A percentile compares a stretch with the other conserved stretches of the same genome.
phyloP scores from a whole-genome alignment of 2,113 vertebrate species.

The Pleuronectes platessa region DNA sequence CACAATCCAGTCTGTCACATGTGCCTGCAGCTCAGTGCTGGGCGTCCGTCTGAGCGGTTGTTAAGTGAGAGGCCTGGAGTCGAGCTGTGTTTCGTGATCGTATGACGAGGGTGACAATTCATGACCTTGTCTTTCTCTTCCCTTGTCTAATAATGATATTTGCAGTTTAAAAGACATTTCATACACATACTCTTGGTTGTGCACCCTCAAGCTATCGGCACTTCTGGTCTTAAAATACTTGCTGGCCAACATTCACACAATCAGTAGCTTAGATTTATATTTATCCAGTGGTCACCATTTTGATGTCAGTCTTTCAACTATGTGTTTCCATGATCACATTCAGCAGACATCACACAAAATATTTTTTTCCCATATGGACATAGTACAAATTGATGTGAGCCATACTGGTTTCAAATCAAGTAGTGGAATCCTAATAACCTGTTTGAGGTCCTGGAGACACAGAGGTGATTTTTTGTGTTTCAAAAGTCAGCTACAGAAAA shows the following conservation, averaged over 20 bases:
- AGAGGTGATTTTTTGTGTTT: not conserved
- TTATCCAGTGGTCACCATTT: not conserved
- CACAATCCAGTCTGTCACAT: conserved; percentile 4
- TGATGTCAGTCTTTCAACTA: not conserved
- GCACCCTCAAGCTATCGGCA: too few relatives aligned
- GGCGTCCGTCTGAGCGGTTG: conserved; percentile 12
- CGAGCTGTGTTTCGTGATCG: not conserved
- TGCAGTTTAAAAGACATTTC: not conserved
- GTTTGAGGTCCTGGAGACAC: not conserved
- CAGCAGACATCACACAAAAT: not conserved
- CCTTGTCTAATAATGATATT: not conserved
- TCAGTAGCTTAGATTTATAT: not conserved
- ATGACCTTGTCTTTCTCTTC: conserved; percentile 8
- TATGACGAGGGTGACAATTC: conserved; percentile 6
- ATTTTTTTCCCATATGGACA: not conserved
- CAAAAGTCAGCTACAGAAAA: not conserved
- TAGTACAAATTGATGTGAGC: not conserved
- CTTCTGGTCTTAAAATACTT: too few relatives aligned
- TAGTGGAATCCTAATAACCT: not conserved
- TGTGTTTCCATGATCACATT: not conserved
- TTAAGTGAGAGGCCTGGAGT: conserved; percentile 12
- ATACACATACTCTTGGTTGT: not conserved
- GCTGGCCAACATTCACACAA: too few relatives aligned
- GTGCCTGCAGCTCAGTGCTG: conserved; percentile 10
- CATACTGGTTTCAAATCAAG: not conserved